A percentile compares a stretch with the other conserved stretches of the same genome.
These are phyloP conservation scores for Netelia inedita DNA, from an alignment of 2,888 invertebrate genomes.

Conservation along the genomic window DNA sequence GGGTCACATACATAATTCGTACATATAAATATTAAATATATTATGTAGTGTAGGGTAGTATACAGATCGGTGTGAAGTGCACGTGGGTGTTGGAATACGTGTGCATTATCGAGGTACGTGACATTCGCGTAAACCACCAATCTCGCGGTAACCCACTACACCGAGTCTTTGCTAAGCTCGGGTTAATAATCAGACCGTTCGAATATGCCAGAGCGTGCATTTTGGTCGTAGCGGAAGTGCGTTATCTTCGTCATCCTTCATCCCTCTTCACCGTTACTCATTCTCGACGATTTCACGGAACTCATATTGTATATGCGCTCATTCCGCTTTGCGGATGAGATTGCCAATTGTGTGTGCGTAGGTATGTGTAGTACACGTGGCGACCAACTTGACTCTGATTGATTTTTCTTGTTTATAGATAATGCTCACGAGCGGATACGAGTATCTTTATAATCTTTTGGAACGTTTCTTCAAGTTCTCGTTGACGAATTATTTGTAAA, in stretches of 20 bases:
- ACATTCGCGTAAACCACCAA: constrained; percentile 43
- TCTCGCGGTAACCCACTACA: neutral
- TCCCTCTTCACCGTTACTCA: neutral
- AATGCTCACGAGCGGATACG: neutral
- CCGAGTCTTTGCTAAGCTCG: neutral
- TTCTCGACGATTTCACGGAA: neutral
- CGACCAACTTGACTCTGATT: neutral
- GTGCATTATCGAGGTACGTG: constrained; percentile 57
- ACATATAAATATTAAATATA: neutral
- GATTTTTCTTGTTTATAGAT: neutral
- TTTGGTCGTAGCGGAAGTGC: constrained; percentile 41
- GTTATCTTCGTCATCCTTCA: neutral
- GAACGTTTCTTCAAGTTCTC: too few species aligned
- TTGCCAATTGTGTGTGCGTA: too few species aligned
- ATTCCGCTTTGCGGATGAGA: too few species aligned
- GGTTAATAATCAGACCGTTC: constrained; percentile 20
- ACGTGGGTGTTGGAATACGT: constrained; percentile 12
- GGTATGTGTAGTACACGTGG: neutral
- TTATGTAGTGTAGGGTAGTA: neutral
- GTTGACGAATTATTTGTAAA: too few species aligned
- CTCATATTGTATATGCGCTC: too few species aligned
- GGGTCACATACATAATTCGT: neutral
- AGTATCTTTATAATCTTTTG: too few species aligned
- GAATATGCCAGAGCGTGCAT: constrained; percentile 10
- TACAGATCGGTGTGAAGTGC: neutral